These are phyloP conservation scores for Hemicordylus capensis DNA, from an alignment of 2,113 vertebrate genomes.

Conservation along the genomic window DNA sequence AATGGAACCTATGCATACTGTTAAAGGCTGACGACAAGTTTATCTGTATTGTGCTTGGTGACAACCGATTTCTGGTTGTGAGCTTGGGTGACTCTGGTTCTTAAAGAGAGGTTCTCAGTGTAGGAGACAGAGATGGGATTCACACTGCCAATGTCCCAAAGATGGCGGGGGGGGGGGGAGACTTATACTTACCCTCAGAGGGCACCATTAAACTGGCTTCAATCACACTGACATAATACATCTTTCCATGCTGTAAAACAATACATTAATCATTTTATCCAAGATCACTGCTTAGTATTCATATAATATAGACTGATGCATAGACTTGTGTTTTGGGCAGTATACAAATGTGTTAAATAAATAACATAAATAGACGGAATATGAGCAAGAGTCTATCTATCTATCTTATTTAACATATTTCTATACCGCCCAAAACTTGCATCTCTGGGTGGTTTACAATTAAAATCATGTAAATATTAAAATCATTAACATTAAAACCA, in stretches of 20 bases:
- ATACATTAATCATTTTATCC: background rate
- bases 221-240: slow-evolving; percentile 75
- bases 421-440: too few species aligned
- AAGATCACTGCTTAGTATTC: background rate
- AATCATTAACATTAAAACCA: too few species aligned
- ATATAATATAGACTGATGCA: background rate
- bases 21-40: background rate
- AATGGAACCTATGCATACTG: background rate
- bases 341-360: too few species aligned
- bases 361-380: too few species aligned
- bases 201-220: slow-evolving; percentile 57
- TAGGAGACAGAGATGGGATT: too few species aligned
- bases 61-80: background rate
- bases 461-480: too few species aligned
- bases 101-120: too few species aligned
- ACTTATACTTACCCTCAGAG: slow-evolving; percentile 65
- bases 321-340: too few species aligned
- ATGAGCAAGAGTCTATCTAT: background rate
- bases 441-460: too few species aligned
- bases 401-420: too few species aligned
- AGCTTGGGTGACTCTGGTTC: background rate
- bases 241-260: slow-evolving; percentile 75
- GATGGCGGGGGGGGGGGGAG: background rate
- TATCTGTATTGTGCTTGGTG: background rate
- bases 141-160: background rate